Base-by-base conservation (phyloP, 2,113 vertebrate species). In the Nothoprocta perdicaria region DNA sequence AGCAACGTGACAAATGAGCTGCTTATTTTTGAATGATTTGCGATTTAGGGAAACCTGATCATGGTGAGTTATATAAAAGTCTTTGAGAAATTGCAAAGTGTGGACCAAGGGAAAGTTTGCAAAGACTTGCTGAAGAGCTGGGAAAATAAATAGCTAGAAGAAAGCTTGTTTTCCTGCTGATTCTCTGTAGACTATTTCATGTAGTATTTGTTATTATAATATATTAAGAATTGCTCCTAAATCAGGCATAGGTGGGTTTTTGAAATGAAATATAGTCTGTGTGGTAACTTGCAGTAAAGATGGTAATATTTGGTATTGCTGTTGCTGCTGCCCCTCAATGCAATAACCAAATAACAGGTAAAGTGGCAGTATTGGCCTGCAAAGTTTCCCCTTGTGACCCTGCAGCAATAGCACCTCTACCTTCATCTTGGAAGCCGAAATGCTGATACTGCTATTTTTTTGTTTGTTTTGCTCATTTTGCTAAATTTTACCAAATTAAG, bases 1-100 rank as follows among this genome's bases (percentile, higher is more conserved):
- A 85, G 78, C 79, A 66, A 10, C 0, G 2, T 74, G 79, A 73
- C 3, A 0, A 45, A 66, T 43, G 81, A 67, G 55, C 71, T 80
- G 57, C 65, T 95, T 85, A 4, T 23, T 74, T 95, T 71, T 66
- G 50, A 73, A 33, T 67, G 55, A 84, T 67, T n/a, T 74, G n/a
- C 84, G 84, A 80, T 89, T 92, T 76, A 66, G 80, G 78, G 88
- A 75, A 89, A 65, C 41, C 72, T 50, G 33, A 12, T 85, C 31
- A 52, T 67, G 55, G 33, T 46, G 46, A 92, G 13, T 60, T 82
- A 11, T 5, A 7, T 17, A 62, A 74, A 76, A 29, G 45, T 80
- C 58, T 79, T 58, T 4, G 50, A 86, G 66, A 66, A 81, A 84
- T 68, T 53, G n/a, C 11, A 4, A 81, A 81, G 48, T 72, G 65